Base-by-base conservation (phyloP, 2,888 invertebrate genomes). In the Lochmaea capreae region DNA sequence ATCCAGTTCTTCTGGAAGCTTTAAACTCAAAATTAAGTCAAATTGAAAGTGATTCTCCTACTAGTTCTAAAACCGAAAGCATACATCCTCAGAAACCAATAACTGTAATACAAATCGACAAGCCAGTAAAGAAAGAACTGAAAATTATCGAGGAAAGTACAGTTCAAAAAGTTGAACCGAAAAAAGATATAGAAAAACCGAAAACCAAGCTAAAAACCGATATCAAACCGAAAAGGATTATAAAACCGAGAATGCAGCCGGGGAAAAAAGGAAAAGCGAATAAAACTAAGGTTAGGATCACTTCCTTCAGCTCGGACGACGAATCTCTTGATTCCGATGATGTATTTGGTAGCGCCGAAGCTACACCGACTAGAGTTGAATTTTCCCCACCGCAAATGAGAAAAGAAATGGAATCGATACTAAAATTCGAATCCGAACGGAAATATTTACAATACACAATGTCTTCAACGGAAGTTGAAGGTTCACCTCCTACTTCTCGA, bases 391-490 rank as follows among this genome's bases (percentile, higher is more conserved):
- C 93, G 3, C 93, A 93, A 82, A 93, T 93, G 54, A 89, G 93
- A 9, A 93, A 93, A 85, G 93, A 93, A 83, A 91, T 93, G 81
- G 93, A 93, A 84, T 93, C 93, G 0, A 93, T 93, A 74, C 84
- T 93, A 49, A 92, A 92, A 82, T 90, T 91, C 73, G 93, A 93
- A 84, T 93, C 93, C 71, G 93, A 93, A 83, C 90, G 93, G 81
- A 93, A 93, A 86, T 87, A 88, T 81, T 76, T 88, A 42, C 88
- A 88, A 69, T 88, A 88, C 73, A 87, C 88, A 0, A 93, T 93
- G 93, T 93, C 93, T 79, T 93, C 93, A 0, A 93, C 93, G 0
- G 93, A 93, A 89, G 93, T 93, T 8, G 93, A 93, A 85, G 93
- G 93, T 0, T 93, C 93, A 0, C 93, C 93, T 0, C 93, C 93